These are phyloP conservation scores for Aphelenchoides besseyi DNA, from an alignment of 1,140 invertebrate genomes.

Conservation along the genomic window DNA sequence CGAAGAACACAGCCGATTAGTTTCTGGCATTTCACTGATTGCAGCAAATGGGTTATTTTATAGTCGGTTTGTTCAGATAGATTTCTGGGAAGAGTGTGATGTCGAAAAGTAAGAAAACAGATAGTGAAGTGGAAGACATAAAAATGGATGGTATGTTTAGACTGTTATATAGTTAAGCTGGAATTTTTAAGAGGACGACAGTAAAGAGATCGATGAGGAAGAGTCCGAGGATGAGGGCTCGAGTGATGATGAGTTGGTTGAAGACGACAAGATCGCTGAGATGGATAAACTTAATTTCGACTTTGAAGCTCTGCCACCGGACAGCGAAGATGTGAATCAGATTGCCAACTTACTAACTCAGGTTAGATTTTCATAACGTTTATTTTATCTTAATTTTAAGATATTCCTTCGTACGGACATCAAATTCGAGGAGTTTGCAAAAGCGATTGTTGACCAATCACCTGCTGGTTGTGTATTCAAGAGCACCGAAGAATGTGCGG, in stretches of 20 bases:
- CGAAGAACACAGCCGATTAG: too few relatives aligned
- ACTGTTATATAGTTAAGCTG: background rate
- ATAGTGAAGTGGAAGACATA: background rate
- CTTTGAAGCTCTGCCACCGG: slow-evolving; percentile 47
- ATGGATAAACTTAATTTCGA: slow-evolving; percentile 51
- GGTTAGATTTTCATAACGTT: slow-evolving; percentile 14
- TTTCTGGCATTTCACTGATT: too few relatives aligned
- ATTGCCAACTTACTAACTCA: slow-evolving; percentile 43
- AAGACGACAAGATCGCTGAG: slow-evolving; percentile 22
- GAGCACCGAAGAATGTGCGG: slow-evolving; percentile 38
- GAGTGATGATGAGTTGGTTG: slow-evolving; percentile 17
- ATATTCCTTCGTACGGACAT: slow-evolving; percentile 47
- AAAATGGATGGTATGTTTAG: slow-evolving; percentile 15
- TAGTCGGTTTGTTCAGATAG: too few relatives aligned
- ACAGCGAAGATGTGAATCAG: slow-evolving; percentile 34
- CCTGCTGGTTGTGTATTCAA: slow-evolving; percentile 45
- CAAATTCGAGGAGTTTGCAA: slow-evolving; percentile 38
- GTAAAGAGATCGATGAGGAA: slow-evolving; percentile 16
- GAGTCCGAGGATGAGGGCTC: slow-evolving; percentile 29
- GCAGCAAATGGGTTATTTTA: too few relatives aligned
- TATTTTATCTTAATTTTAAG: slow-evolving; percentile 36
- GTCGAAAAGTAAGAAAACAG: too few relatives aligned
- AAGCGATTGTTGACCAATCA: slow-evolving; percentile 34
- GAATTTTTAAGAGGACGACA: slow-evolving; percentile 26
- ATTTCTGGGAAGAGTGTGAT: too few relatives aligned